Evolutionary conservation across 2,888 invertebrate genomes (phyloP), one percentile per base, ranked within the genome.

Genomic region (Eremobia ochroleuca): DNA sequence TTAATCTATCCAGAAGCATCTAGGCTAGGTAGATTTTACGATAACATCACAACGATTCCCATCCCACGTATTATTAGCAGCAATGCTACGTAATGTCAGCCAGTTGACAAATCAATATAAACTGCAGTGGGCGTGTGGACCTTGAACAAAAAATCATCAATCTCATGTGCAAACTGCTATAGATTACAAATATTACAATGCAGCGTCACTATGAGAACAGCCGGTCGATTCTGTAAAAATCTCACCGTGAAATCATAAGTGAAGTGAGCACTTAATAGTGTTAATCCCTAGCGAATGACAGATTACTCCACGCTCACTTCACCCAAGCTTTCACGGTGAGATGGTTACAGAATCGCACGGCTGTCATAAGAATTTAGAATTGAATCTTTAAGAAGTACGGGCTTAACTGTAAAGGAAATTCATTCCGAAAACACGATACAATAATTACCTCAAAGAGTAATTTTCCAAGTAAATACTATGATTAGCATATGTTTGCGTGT

Each of bases 401-500:
- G 21, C 11, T 37, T n/a, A 61, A 34, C 34, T 69, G 49, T 28
- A 25, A 80, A 59, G 43, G 52, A 69, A 76, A 59, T n/a, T 4
- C 8, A 62, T 66, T 34, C 21, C 15, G 28, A 67, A 82, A 71
- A 65, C 52, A 70, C 40, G 25, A 31, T 61, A 61, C 66, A 55
- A 66, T 34, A 72, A 68, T 72, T 59, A 71, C 31, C 25, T n/a
- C 28, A 28, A 37, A 61, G 43, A 62, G 37, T 67, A 67, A 73
- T 71, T 81, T 82, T 79, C 25, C 46, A 61, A 40, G 28, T 64
- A 74, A 79, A 79, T 76, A 46, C 55, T 67, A 31, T 49, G 37
- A 68, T 74, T 76, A 64, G 55, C 46, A 65, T 73, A 58, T 75
- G 76, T 76, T 79, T 77, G 80, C 83, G 73, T 80, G 80, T 15